Conservation (phyloP, 2,113 vertebrate genomes). For the Sphyrna mokarran region DNA sequence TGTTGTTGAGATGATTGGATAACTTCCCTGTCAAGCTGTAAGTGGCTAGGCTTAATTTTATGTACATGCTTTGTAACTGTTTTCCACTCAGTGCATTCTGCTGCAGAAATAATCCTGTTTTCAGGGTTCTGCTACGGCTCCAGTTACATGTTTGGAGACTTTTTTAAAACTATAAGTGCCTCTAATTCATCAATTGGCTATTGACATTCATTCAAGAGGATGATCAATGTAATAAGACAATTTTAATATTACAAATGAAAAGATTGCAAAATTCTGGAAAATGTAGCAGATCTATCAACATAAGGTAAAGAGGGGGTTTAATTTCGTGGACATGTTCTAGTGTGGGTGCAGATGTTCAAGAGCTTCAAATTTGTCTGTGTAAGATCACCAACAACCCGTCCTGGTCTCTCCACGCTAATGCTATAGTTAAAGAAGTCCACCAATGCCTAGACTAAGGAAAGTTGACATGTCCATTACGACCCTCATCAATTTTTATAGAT, state of each 20-base stretch:
- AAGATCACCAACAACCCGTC: too few species aligned
- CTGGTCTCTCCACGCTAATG: too few species aligned
- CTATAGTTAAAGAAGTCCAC: too few species aligned
- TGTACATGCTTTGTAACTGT: not conserved
- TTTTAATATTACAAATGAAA: not conserved
- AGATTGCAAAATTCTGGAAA: not conserved
- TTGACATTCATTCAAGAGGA: not conserved
- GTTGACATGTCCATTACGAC: too few species aligned
- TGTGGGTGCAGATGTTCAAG: not conserved
- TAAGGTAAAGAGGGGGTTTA: not conserved
- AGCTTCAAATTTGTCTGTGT: too few species aligned
- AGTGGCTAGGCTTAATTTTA: not conserved
- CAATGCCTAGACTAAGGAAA: too few species aligned
- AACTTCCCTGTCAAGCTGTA: not conserved
- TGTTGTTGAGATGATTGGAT: not conserved
- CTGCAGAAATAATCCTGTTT: not conserved
- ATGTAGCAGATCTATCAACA: not conserved
- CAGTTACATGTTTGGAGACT: not conserved
- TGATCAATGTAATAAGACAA: not conserved
- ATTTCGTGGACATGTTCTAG: not conserved
- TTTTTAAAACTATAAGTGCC: not conserved
- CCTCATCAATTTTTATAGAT: too few species aligned
- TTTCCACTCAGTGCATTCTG: not conserved
- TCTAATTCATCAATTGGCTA: not conserved
- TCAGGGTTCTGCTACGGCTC: not conserved